Evolutionary conservation across 2,797 vertebrate genomes (phyloP).

Genomic region (Rhabdomys pumilio): DNA sequence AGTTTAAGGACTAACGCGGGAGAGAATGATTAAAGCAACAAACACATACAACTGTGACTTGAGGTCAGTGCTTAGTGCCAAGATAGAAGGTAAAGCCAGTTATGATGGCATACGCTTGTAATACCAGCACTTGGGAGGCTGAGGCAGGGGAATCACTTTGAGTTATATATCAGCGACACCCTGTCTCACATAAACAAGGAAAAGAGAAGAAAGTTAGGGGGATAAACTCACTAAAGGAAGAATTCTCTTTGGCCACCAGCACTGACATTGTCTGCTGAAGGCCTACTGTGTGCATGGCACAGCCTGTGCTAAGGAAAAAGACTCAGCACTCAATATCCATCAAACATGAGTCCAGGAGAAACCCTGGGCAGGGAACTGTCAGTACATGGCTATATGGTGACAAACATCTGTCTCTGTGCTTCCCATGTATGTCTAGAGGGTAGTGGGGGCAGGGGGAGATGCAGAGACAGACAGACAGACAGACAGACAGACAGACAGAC

Average conservation of each 20-base stretch:
- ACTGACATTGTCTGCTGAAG: no score
- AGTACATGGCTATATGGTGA: background rate
- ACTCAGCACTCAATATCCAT: background rate
- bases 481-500: background rate
- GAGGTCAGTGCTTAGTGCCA: background rate
- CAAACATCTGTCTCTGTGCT: accelerated
- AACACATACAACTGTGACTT: background rate
- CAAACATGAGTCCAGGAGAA: background rate
- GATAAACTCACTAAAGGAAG: background rate
- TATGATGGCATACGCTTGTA: no score
- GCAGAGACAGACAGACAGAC: background rate
- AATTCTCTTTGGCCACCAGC: background rate
- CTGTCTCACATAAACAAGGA: background rate
- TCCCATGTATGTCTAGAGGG: background rate
- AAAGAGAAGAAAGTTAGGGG: background rate
- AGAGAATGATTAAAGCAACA: background rate
- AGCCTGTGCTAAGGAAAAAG: background rate
- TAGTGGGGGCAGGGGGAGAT: accelerated
- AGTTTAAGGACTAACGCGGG: background rate
- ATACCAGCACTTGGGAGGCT: background rate
- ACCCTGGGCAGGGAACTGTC: background rate
- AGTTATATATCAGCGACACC: background rate
- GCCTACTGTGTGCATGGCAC: background rate
- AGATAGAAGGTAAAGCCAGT: background rate
- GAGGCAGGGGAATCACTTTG: background rate